Conservation (phyloP, 2,888 invertebrate genomes). For the Eueremaeus valkanovi region DNA sequence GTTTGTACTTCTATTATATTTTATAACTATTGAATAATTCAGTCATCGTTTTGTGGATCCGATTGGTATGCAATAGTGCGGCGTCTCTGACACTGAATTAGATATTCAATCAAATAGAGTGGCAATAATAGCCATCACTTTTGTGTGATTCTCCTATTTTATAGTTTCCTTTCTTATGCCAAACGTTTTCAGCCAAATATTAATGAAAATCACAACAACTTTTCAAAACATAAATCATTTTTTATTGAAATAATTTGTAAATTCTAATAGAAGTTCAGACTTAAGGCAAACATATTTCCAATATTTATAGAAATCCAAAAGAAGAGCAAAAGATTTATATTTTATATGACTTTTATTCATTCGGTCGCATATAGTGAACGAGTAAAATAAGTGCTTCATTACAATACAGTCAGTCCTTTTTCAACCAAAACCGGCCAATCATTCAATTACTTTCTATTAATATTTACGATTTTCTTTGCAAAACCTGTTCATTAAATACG, state of each 20-base stretch:
- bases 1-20: slow-evolving; percentile 7
- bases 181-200: not conserved
- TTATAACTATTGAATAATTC: slow-evolving; percentile 35
- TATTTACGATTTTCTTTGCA: no score
- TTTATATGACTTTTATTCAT: not conserved
- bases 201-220: slow-evolving; percentile 6
- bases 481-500: no score
- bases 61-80: slow-evolving; percentile 9
- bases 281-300: slow-evolving; percentile 5
- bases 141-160: not conserved
- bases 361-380: no score
- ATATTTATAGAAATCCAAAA: not conserved
- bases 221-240: slow-evolving; percentile 11
- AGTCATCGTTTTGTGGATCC: not conserved
- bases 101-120: slow-evolving; percentile 32
- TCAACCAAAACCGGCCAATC: not conserved
- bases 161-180: not conserved
- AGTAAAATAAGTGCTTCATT: no score
- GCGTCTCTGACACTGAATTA: slow-evolving; percentile 20
- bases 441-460: no score
- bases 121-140: not conserved
- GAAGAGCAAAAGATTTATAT: slow-evolving; percentile 2
- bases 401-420: not conserved
- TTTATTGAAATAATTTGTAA: slow-evolving; percentile 17
- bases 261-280: no score